Conservation (phyloP, 2,888 invertebrate species). For the Platycheirus albimanus region DNA sequence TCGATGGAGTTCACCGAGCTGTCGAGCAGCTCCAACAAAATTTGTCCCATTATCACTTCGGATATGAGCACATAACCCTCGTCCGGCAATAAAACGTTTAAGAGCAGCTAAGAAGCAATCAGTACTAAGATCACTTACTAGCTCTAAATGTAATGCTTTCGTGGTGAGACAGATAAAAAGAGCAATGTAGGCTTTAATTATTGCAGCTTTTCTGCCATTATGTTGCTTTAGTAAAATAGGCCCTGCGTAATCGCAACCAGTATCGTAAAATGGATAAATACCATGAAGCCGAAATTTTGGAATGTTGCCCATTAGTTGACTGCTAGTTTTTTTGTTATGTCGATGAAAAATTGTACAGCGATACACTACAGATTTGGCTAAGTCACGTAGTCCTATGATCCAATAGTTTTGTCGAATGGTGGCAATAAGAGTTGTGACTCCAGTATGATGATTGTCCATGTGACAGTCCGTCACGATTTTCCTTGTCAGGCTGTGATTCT, state of each 20-base stretch:
- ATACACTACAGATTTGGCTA: slow-evolving; percentile 18
- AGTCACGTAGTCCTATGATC: slow-evolving; percentile 10
- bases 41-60: slow-evolving; percentile 62
- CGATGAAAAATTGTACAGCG: slow-evolving; percentile 4
- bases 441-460: slow-evolving; percentile 13
- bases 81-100: slow-evolving; percentile 45
- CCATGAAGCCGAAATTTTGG: too few relatives aligned
- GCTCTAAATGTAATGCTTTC: slow-evolving; percentile 30
- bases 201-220: neutral
- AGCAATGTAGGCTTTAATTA: slow-evolving; percentile 14
- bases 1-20: slow-evolving; percentile 1
- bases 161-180: slow-evolving; percentile 29
- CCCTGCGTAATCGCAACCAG: neutral
- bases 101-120: slow-evolving; percentile 35
- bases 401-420: slow-evolving; percentile 1
- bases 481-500: too few relatives aligned
- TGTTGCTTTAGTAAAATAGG: neutral
- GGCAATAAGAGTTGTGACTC: slow-evolving; percentile 18
- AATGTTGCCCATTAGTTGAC: too few relatives aligned
- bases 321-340: too few relatives aligned
- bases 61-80: slow-evolving; percentile 50
- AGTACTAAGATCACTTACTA: slow-evolving; percentile 10
- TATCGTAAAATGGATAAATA: too few relatives aligned
- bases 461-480: slow-evolving; percentile 20
- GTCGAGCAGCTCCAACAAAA: slow-evolving; percentile 38